phyloP scores from a whole-genome alignment of 37 sponge, comb jelly and placozoan genomes.

The Agelas oroides region DNA sequence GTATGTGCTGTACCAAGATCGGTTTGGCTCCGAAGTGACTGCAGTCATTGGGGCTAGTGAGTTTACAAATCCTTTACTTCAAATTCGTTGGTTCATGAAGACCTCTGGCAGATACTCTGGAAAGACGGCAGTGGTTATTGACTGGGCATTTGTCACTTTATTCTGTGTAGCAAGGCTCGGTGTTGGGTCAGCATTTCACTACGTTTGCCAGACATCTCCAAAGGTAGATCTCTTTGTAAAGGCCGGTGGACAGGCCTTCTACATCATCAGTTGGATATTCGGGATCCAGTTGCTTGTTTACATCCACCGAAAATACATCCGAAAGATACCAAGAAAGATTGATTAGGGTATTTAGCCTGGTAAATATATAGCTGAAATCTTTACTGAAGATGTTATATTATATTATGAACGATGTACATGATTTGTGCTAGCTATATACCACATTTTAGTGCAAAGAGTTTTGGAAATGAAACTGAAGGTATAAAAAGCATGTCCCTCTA shows the following conservation, averaged over 20 bases:
- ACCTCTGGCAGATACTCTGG: conserved; percentile 50
- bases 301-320: conserved; percentile 38
- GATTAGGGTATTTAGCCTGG: no score
- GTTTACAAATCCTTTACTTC: conserved; percentile 87
- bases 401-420: no score
- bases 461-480: no score
- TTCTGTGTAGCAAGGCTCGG: conserved; percentile 54
- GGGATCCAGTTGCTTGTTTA: conserved; percentile 52
- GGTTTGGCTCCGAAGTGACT: conserved; percentile 67
- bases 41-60: conserved; percentile 88
- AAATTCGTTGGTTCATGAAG: conserved; percentile 78
- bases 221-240: conserved; percentile 42
- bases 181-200: conserved; percentile 56
- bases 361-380: no score
- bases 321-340: neutral
- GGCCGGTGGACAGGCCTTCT: conserved; percentile 70
- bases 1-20: conserved; percentile 45
- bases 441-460: no score
- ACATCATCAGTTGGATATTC: conserved; percentile 77
- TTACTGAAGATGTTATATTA: no score
- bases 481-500: no score
- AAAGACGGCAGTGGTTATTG: conserved; percentile 27
- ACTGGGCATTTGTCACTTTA: conserved; percentile 36
- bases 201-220: conserved; percentile 50
- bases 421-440: no score